Evolutionary conservation across 2,113 vertebrate genomes (phyloP).

Genomic region (Morone saxatilis): DNA sequence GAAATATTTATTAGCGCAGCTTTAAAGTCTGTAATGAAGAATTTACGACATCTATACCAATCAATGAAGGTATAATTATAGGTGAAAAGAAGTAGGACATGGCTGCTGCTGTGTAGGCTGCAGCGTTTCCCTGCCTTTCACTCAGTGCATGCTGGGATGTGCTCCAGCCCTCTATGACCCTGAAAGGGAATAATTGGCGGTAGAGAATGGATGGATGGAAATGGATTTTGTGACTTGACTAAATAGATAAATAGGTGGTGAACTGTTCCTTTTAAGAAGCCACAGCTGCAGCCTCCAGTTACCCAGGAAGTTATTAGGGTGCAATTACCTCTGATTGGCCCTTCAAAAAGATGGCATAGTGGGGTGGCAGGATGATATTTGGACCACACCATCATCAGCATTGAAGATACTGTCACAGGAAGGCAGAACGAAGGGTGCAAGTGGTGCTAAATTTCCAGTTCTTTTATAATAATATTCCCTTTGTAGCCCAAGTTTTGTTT

Average conservation of each 20-base stretch:
- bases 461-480: not conserved
- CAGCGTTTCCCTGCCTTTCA: not conserved
- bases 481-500: not conserved
- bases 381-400: constrained; percentile 62
- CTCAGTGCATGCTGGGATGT: constrained; percentile 28
- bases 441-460: not conserved
- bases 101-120: not conserved
- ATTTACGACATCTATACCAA: not conserved
- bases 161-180: constrained; percentile 8
- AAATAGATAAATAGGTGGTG: constrained; percentile 40
- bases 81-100: not conserved
- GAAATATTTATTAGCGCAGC: too few species aligned
- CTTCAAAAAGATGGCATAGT: constrained; percentile 62
- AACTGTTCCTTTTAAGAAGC: constrained; percentile 62
- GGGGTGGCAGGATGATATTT: constrained; percentile 61
- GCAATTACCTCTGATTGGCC: constrained; percentile 77
- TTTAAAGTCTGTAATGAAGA: not conserved
- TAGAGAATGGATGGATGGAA: not conserved
- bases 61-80: not conserved
- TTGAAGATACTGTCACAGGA: not conserved
- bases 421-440: constrained; percentile 10
- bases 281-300: constrained; percentile 72
- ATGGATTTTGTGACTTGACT: constrained; percentile 11
- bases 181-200: not conserved
- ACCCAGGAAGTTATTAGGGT: constrained; percentile 70